Percentiles rank a stretch among this genome's conserved stretches.
These are phyloP conservation scores for Antheraea pernyi DNA, from an alignment of 1,140 invertebrate genomes.

Conservation along the genomic window DNA sequence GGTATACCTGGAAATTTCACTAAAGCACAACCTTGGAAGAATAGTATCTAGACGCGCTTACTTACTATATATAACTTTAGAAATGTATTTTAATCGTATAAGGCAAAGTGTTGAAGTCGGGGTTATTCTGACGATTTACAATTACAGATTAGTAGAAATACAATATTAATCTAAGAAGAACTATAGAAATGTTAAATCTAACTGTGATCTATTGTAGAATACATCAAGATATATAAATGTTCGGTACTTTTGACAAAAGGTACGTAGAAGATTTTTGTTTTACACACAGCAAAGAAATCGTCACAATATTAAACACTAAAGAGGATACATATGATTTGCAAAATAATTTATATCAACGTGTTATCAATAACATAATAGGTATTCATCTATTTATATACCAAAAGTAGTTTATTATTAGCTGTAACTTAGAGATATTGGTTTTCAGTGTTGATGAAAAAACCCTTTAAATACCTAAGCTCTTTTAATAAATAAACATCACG, in stretches of 20 bases:
- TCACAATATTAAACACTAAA: not conserved
- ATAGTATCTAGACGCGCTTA: conserved; percentile 75
- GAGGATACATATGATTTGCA: not conserved
- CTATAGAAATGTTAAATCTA: not conserved
- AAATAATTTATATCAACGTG: not conserved
- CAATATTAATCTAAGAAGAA: not conserved
- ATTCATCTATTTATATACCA: not conserved
- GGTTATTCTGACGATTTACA: conserved; percentile 39
- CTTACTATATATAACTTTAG: conserved; percentile 68
- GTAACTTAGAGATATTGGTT: not conserved
- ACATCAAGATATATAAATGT: not conserved
- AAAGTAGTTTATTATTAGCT: not conserved
- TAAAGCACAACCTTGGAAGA: conserved; percentile 78
- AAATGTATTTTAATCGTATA: conserved; percentile 66
- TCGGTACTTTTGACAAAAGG: not conserved
- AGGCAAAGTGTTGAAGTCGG: conserved; percentile 74
- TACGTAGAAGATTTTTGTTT: not conserved
- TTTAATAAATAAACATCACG: too few species aligned
- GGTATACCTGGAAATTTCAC: conserved; percentile 68
- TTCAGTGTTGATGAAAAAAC: too few species aligned
- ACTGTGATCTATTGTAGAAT: not conserved
- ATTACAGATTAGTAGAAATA: conserved; percentile 1
- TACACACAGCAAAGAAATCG: not conserved
- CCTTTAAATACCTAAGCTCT: too few species aligned
- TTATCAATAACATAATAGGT: not conserved